These are phyloP conservation scores for Megalops cyprinoides DNA, from an alignment of 2,797 vertebrate genomes.

Conservation along the genomic window DNA sequence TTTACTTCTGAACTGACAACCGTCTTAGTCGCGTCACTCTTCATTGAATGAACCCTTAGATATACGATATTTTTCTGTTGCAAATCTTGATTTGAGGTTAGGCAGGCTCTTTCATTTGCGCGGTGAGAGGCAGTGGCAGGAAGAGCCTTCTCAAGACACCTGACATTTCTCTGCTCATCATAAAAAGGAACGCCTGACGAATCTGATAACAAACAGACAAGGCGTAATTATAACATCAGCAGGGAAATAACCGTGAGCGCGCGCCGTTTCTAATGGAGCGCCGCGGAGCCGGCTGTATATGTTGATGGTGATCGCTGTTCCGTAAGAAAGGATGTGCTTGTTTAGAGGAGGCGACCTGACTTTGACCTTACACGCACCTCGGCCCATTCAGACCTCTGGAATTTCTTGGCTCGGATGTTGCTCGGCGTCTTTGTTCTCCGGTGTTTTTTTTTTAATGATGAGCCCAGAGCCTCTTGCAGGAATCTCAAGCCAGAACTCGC, in stretches of 20 bases:
- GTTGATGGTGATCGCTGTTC: background rate
- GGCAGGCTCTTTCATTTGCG: constrained; percentile 30
- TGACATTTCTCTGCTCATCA: constrained; percentile 36
- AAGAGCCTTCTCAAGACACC: constrained; percentile 12
- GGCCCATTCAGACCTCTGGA: constrained; percentile 36
- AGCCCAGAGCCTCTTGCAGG: background rate
- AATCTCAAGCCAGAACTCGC: constrained; percentile 34
- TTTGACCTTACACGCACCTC: constrained; percentile 10
- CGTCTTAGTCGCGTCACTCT: background rate
- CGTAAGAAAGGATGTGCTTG: constrained; percentile 44
- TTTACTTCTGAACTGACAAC: background rate
- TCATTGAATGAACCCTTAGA: background rate
- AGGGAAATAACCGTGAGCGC: background rate
- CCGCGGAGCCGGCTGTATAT: background rate
- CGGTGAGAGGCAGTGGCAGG: background rate
- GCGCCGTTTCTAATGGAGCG: background rate
- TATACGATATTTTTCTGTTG: background rate
- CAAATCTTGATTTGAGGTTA: constrained; percentile 42
- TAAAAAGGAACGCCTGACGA: constrained; percentile 27
- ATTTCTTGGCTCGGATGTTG: constrained; percentile 31
- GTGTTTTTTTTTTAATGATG: constrained; percentile 58
- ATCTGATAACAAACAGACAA: constrained; percentile 48
- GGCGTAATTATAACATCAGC: constrained; percentile 60
- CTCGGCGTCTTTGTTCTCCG: constrained; percentile 44
- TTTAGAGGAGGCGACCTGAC: constrained; percentile 47